These are phyloP conservation scores for Aphidius gifuensis DNA, from an alignment of 1,140 invertebrate species.

Conservation along the genomic window DNA sequence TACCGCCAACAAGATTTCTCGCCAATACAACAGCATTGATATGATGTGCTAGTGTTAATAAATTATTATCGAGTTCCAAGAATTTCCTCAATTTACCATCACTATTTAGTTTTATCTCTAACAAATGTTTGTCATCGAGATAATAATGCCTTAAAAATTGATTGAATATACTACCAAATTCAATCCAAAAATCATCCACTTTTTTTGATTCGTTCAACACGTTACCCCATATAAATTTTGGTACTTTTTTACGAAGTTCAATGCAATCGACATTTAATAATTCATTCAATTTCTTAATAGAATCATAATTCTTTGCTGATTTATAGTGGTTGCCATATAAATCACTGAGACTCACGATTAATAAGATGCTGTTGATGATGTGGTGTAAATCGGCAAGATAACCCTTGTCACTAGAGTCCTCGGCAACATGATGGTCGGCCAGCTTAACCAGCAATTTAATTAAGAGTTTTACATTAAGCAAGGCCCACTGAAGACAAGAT, in stretches of 20 bases:
- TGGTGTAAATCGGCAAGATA: conserved; percentile 20
- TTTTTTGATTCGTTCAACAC: conserved; percentile 21
- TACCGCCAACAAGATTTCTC: conserved; percentile 22
- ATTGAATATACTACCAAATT: conserved; percentile 25
- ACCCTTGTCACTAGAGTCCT: conserved; percentile 18
- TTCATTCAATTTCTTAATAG: conserved; percentile 23
- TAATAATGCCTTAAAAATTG: conserved; percentile 18
- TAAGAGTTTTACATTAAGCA: conserved; percentile 40
- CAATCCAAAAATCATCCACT: conserved; percentile 19
- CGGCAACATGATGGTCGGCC: conserved; percentile 29
- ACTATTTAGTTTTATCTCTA: conserved; percentile 9
- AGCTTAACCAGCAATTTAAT: conserved; percentile 37
- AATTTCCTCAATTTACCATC: conserved; percentile 24
- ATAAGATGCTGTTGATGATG: conserved; percentile 21
- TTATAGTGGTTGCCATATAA: conserved; percentile 43
- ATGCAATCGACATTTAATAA: conserved; percentile 25
- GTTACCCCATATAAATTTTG: conserved; percentile 22
- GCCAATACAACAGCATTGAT: conserved; percentile 29
- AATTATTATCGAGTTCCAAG: conserved; percentile 20
- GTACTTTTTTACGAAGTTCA: conserved; percentile 23
- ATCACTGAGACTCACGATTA: conserved; percentile 29
- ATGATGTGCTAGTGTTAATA: conserved; percentile 12
- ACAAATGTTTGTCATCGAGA: conserved; percentile 13
- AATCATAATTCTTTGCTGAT: conserved; percentile 32
- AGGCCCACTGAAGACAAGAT: conserved; percentile 46